phyloP scores from a whole-genome alignment of 2,888 invertebrate species.

The Habrosyne pyritoides region DNA sequence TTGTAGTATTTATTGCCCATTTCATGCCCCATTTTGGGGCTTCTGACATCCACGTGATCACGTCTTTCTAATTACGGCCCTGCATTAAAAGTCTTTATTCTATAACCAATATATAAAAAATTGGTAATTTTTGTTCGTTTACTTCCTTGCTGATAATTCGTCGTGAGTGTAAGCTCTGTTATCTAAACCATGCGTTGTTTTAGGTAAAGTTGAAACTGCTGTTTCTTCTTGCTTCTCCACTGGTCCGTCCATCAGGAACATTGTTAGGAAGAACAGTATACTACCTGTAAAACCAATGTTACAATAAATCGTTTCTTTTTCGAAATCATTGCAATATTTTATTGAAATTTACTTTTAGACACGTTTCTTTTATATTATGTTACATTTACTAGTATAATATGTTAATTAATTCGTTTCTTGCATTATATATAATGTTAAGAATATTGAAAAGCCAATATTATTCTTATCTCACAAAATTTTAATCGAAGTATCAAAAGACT shows the following conservation, averaged over 20 bases:
- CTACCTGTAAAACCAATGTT: conserved; percentile 83
- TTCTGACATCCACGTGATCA: neutral
- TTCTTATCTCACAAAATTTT: too few species aligned
- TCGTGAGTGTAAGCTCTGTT: conserved; percentile 82
- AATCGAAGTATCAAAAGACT: too few species aligned
- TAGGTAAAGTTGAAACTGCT: conserved; percentile 25
- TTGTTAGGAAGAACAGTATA: conserved; percentile 90
- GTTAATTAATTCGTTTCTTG: too few species aligned
- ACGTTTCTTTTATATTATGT: too few species aligned
- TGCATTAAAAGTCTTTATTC: conserved; percentile 12
- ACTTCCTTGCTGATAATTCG: conserved; percentile 53
- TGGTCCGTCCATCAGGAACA: conserved; percentile 91
- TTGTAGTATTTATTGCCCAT: neutral
- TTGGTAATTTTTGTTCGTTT: conserved; percentile 28
- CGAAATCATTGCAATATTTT: too few species aligned
- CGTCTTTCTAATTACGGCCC: conserved; percentile 11
- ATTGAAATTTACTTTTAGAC: too few species aligned
- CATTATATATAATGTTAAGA: too few species aligned
- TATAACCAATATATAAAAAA: conserved; percentile 47
- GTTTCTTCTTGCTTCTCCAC: conserved; percentile 39
- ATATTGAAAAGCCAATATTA: too few species aligned
- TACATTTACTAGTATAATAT: too few species aligned
- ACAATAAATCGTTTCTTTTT: conserved; percentile 5
- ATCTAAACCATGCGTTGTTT: conserved; percentile 74
- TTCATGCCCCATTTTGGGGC: neutral